Base-by-base conservation (phyloP, 2,888 invertebrate species). In the Rosalia funebris region DNA sequence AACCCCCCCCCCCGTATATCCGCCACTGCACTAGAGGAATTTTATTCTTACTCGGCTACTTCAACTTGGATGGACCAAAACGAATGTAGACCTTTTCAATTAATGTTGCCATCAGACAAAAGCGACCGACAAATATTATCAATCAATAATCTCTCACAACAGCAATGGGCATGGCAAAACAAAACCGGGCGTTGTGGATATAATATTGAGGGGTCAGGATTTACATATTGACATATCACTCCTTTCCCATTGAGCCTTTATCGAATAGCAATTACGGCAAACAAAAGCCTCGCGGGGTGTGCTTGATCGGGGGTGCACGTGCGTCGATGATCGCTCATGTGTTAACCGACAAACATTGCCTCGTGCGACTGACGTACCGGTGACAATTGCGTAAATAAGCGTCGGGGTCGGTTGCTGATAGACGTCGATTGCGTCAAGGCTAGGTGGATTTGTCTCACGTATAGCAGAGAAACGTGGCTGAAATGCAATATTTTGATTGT, bases 331-430 rank as follows among this genome's bases (percentile, higher is more conserved):
- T 60, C 71, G 66, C 61, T 72, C 71, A 68, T 68, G 70, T 62
- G 73, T 72, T 65, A 75, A 73, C 65, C 70, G 64, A 71, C 72
- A 74, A 73, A 73, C 70, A 72, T 54, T 36, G 64, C 37, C 66
- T 57, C 68, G 71, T 73, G 73, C 61, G 55, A 34, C 32, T 72
- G 73, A 73, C 73, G 70, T 69, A 48, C 60, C 63, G 66, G 66
- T 64, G 69, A 69, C 60, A 65, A 73, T 75, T 75, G 72, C 73
- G 72, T 68, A 72, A 75, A 73, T 69, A 71, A 66, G 37, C 44
- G 36, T n/a, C 11, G 36, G 34, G 14, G 34, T 34, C 34, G 34
- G 11, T 25, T 9, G 25, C 9, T 25, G 25, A 25, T 25, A 25
- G 34, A 34, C 34, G 34, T n/a, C 4, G 42, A 19, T 42, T 42